Percentiles rank a stretch among this genome's conserved stretches.
Evolutionary conservation across 2,113 vertebrate species (phyloP).

Genomic region (Etheostoma cragini): DNA sequence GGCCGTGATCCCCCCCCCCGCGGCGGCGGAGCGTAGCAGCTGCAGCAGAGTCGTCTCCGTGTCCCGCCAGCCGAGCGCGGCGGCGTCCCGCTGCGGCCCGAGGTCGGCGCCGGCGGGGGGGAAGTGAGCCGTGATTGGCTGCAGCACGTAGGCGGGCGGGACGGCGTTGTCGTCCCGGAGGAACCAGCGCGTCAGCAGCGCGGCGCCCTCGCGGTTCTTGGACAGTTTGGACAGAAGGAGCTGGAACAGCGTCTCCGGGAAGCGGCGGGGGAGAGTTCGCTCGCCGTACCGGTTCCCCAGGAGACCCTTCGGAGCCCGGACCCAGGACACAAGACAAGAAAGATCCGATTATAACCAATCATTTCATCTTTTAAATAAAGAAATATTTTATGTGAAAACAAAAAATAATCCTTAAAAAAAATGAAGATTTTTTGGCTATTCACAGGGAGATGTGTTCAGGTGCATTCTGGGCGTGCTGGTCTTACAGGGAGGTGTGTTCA

Average conservation of each 20-base stretch:
- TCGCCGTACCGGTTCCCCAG: slow-evolving; percentile 86
- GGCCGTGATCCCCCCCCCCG: slow-evolving; percentile 75
- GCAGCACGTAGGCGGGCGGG: slow-evolving; percentile 85
- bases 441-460: too few relatives aligned
- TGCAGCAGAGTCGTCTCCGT: slow-evolving; percentile 77
- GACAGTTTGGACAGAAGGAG: slow-evolving; percentile 78
- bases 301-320: slow-evolving; percentile 80
- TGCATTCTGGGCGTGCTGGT: too few relatives aligned
- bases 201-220: slow-evolving; percentile 66
- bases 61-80: slow-evolving; percentile 55
- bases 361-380: too few relatives aligned
- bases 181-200: slow-evolving; percentile 82
- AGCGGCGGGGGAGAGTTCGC: slow-evolving; percentile 74
- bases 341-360: too few relatives aligned
- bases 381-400: too few relatives aligned
- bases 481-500: too few relatives aligned
- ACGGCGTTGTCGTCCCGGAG: slow-evolving; percentile 81
- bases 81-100: slow-evolving; percentile 44
- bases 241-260: slow-evolving; percentile 84
- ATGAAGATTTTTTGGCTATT: too few relatives aligned
- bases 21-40: slow-evolving; percentile 75
- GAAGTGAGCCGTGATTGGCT: slow-evolving; percentile 80
- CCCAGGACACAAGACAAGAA: background rate
- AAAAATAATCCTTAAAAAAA: too few relatives aligned
- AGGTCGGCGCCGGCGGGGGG: slow-evolving; percentile 74